These are phyloP conservation scores for Onychorhynchus coronatus DNA, from an alignment of 2,113 vertebrate genomes.

Conservation along the genomic window DNA sequence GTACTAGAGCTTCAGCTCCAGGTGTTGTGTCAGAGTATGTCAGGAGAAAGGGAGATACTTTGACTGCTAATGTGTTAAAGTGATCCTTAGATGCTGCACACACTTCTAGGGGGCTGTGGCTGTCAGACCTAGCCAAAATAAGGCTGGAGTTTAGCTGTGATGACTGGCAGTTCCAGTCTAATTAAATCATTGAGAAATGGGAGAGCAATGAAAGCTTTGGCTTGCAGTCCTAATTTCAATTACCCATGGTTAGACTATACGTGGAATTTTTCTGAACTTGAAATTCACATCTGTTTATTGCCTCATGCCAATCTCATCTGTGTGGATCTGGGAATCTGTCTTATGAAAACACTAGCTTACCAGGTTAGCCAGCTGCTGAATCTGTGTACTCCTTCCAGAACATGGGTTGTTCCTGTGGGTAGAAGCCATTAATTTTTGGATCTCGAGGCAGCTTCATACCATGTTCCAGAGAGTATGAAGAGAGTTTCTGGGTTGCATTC, in stretches of 20 bases:
- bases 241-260: neutral
- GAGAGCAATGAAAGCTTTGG: neutral
- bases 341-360: neutral
- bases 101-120: neutral
- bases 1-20: neutral
- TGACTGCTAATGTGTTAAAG: neutral
- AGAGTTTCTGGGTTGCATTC: neutral
- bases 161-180: neutral
- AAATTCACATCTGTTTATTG: neutral
- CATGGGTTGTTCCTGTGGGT: neutral
- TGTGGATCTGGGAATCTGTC: neutral
- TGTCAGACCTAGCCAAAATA: neutral
- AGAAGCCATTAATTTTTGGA: neutral
- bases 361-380: neutral
- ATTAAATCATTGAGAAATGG: neutral
- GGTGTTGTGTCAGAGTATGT: neutral
- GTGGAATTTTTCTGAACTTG: neutral
- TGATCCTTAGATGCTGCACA: neutral
- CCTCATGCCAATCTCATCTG: neutral
- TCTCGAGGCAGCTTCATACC: neutral
- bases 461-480: neutral
- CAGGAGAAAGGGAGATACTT: neutral
- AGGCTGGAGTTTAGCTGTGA: neutral
- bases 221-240: neutral
- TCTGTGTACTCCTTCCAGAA: neutral